phyloP scores from a whole-genome alignment of 2,888 invertebrate species.

The Acanthacorydalis orientalis region DNA sequence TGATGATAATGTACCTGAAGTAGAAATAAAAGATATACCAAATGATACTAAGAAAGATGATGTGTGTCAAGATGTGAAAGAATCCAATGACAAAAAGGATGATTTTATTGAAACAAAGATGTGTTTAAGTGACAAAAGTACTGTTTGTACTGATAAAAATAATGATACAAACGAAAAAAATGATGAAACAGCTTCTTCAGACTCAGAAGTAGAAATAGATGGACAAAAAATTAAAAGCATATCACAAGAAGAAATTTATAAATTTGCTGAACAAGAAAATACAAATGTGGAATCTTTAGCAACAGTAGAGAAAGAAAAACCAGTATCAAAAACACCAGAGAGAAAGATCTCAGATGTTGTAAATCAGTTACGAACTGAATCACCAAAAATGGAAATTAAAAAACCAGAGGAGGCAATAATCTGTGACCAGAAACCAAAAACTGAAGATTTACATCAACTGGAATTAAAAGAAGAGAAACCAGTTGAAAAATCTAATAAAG shows the following conservation, averaged over 20 bases:
- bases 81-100: constrained; percentile 21
- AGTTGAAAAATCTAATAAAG: constrained; percentile 3
- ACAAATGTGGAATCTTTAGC: constrained; percentile 1
- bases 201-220: constrained; percentile 28
- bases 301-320: constrained; percentile 8
- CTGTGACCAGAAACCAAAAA: not conserved
- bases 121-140: not conserved
- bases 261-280: constrained; percentile 15
- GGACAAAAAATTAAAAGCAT: constrained; percentile 27
- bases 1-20: constrained; percentile 16
- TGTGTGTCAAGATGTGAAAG: constrained; percentile 16
- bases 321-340: not conserved
- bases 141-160: constrained; percentile 7
- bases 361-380: not conserved
- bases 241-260: constrained; percentile 23
- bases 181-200: constrained; percentile 22
- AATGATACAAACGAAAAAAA: constrained; percentile 8
- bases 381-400: constrained; percentile 6
- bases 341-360: not conserved
- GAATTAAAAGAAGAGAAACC: not conserved
- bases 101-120: constrained; percentile 9
- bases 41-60: constrained; percentile 24
- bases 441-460: not conserved
- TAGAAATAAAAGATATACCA: constrained; percentile 19
- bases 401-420: not conserved